phyloP scores from a whole-genome alignment of 2,113 vertebrate species.

The Rafetus swinhoei region DNA sequence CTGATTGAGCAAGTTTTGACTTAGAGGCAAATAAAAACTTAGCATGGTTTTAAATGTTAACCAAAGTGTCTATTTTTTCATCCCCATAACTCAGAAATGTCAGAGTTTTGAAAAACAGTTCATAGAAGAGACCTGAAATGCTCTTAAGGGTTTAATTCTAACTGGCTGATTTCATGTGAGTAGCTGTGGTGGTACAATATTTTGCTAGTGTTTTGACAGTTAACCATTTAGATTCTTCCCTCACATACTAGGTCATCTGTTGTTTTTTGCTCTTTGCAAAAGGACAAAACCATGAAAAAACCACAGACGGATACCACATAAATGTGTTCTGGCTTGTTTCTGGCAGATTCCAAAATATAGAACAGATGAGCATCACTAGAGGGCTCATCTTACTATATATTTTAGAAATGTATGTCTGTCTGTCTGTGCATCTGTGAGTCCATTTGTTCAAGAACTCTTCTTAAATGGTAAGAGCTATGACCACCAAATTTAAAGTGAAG shows the following conservation, averaged over 20 bases:
- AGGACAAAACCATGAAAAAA: accelerated
- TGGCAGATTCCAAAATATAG: accelerated
- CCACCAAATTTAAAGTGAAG: too few relatives aligned
- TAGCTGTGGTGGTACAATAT: background rate
- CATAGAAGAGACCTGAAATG: constrained; percentile 11
- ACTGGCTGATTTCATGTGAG: background rate
- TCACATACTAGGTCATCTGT: background rate
- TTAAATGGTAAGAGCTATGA: too few relatives aligned
- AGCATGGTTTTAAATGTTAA: constrained; percentile 47
- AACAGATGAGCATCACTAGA: background rate
- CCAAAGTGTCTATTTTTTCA: constrained; percentile 44
- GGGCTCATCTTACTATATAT: too few relatives aligned
- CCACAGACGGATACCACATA: accelerated
- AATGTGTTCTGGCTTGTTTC: accelerated
- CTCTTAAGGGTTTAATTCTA: constrained; percentile 10
- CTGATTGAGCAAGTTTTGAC: constrained; percentile 29
- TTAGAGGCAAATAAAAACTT: constrained; percentile 44
- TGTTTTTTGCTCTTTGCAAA: background rate
- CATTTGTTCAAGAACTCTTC: too few relatives aligned
- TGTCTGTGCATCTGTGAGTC: too few relatives aligned
- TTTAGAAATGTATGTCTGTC: too few relatives aligned
- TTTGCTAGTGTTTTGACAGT: background rate
- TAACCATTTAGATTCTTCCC: background rate
- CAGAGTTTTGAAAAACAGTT: constrained; percentile 44
- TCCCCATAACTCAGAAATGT: constrained; percentile 41